Conservation (phyloP, 1,140 invertebrate species). For the Nilaparvata lugens region DNA sequence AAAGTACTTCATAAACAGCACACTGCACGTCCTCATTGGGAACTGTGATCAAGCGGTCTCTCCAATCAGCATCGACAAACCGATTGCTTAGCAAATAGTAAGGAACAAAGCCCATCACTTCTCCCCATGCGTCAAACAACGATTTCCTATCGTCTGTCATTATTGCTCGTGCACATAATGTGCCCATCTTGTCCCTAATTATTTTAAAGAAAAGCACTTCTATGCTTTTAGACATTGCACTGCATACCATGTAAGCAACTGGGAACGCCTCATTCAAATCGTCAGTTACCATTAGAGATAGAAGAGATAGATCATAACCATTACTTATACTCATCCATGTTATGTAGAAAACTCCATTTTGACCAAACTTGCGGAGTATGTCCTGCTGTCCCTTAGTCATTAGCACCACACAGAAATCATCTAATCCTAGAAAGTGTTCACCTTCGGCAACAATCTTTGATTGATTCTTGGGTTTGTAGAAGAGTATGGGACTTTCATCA, state of each 20-base stretch:
- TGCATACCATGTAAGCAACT: slow-evolving; percentile 11
- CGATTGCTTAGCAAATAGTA: slow-evolving; percentile 13
- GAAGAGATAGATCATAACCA: slow-evolving; percentile 2
- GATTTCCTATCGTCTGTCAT: slow-evolving; percentile 9
- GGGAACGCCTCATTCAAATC: slow-evolving; percentile 15
- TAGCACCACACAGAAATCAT: slow-evolving; percentile 12
- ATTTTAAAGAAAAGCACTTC: slow-evolving; percentile 3
- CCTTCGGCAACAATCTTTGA: not conserved
- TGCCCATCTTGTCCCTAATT: slow-evolving; percentile 3
- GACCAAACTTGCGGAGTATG: slow-evolving; percentile 8
- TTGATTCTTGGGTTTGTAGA: slow-evolving; percentile 5
- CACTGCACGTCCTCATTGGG: slow-evolving; percentile 15
- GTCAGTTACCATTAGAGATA: slow-evolving; percentile 10
- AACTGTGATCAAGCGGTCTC: slow-evolving; percentile 6
- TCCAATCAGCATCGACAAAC: slow-evolving; percentile 16
- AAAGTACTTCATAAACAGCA: slow-evolving; percentile 16
- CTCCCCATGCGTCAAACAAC: slow-evolving; percentile 6
- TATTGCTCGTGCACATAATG: slow-evolving; percentile 5
- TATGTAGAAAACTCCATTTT: slow-evolving; percentile 15
- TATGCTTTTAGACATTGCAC: not conserved
- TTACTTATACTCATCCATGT: slow-evolving; percentile 3
- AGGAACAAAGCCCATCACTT: slow-evolving; percentile 8
- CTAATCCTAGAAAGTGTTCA: not conserved
- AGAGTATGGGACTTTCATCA: slow-evolving; percentile 9
- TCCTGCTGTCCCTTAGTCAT: slow-evolving; percentile 17